Base-by-base conservation (phyloP, 1,140 invertebrate species). In the Hormaphis cornu region DNA sequence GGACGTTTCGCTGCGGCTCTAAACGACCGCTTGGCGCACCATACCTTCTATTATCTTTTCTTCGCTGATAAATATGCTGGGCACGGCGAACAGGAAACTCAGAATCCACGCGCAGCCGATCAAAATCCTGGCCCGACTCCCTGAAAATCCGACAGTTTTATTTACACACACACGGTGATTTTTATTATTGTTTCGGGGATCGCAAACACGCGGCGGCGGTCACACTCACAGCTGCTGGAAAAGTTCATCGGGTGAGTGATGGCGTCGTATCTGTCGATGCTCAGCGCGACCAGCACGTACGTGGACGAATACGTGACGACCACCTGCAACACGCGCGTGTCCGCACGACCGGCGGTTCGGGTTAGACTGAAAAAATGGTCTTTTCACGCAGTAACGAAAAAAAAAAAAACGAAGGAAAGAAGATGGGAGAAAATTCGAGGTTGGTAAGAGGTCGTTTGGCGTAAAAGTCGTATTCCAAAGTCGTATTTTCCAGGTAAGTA, bases 221-320 rank as follows among this genome's bases (percentile, higher is more conserved):
- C 14, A 48, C 30, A 91, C 91, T 91, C 82, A 94, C 92, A 94
- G 75, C 90, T 91, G 76, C 89, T 88, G 24, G 89, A 91, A 79
- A 95, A 95, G 79, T 93, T 94, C 89, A 97, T 91, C 1, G 94
- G 94, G 78, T 93, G 87, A 8, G 90, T 93, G 75, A 97, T 95
- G 72, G 93, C 93, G 76, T 96, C 92, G 75, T 94, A 94, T 75
- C 94, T 83, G 79, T 97, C 94, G 73, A 97, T 92, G 74, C 91
- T 95, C 24, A 97, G 82, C 1, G 93, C 92, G 14, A 97, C 93
- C 35, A 97, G 82, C 7, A 96, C 93, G 75, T 96, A 97, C 0
- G 93, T 97, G 1, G 93, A 96, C 6, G 91, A 92, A 77, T 94
- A 96, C 35, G 91, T 93, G 30, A 94, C 91, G 28, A 93, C 83